Conservation (phyloP, 2,888 invertebrate species). For the Tridacna gigas region DNA sequence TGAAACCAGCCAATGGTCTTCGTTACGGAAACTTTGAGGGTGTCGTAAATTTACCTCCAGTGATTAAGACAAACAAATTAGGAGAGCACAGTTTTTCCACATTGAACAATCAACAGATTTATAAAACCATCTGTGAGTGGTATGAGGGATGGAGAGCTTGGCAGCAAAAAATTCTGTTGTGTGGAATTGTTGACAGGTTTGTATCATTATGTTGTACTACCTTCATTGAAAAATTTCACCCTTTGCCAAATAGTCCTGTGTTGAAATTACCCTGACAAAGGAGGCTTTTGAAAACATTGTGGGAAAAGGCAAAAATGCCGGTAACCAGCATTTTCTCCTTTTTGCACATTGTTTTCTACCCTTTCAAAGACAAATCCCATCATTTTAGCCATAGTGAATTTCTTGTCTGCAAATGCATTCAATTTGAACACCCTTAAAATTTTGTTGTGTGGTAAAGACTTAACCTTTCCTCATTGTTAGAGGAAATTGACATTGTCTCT, state of each 20-base stretch:
- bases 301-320: background rate
- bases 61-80: conserved; percentile 48
- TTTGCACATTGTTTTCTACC: background rate
- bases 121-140: conserved; percentile 79
- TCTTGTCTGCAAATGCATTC: too few species aligned
- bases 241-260: too few species aligned
- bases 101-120: conserved; percentile 78
- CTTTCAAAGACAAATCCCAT: too few species aligned
- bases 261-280: too few species aligned
- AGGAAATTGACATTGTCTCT: too few species aligned
- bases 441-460: too few species aligned
- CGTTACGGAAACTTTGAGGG: conserved; percentile 79
- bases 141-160: conserved; percentile 80
- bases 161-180: conserved; percentile 79
- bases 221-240: background rate
- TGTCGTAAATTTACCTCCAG: conserved; percentile 73
- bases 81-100: conserved; percentile 66
- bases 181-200: conserved; percentile 81
- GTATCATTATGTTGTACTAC: background rate
- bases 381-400: too few species aligned
- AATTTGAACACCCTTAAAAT: too few species aligned
- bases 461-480: too few species aligned
- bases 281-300: background rate
- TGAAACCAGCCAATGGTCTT: conserved; percentile 71
- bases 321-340: background rate